Evolutionary conservation across 2,113 vertebrate species (phyloP).

Genomic region (Megalops atlanticus): DNA sequence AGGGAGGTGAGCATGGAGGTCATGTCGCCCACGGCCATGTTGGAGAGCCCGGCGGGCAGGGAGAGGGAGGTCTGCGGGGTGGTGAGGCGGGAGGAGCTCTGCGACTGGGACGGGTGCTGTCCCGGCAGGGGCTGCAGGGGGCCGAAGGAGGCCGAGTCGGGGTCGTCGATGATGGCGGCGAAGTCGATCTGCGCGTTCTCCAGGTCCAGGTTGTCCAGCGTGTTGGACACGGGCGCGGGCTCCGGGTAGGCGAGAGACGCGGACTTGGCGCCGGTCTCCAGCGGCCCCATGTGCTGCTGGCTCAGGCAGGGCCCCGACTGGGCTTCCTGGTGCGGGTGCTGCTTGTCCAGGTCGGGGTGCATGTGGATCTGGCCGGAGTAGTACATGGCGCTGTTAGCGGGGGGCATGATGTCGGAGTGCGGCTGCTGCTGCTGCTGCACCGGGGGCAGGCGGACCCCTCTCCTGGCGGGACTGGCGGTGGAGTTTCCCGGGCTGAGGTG

Average conservation of each 20-base stretch:
- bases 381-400: constrained; percentile 56
- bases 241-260: constrained; percentile 73
- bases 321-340: constrained; percentile 41
- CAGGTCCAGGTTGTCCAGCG: constrained; percentile 91
- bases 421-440: constrained; percentile 61
- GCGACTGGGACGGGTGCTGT: constrained; percentile 64
- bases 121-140: constrained; percentile 64
- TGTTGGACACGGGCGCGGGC: constrained; percentile 79
- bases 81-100: constrained; percentile 72
- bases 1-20: constrained; percentile 90
- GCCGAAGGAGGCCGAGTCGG: constrained; percentile 69
- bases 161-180: constrained; percentile 90
- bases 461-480: constrained; percentile 55
- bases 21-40: constrained; percentile 98
- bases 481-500: constrained; percentile 72
- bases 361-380: constrained; percentile 74
- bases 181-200: constrained; percentile 97
- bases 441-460: constrained; percentile 67
- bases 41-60: constrained; percentile 73
- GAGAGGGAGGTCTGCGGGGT: constrained; percentile 69
- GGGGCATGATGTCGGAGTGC: constrained; percentile 57
- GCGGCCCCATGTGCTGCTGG: constrained; percentile 53
- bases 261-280: constrained; percentile 61
- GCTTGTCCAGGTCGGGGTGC: constrained; percentile 70
- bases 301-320: constrained; percentile 70